Percentiles rank a stretch among this genome's conserved stretches.
These are phyloP conservation scores for Coelinius sp. DNA, from an alignment of 2,888 invertebrate species.

Conservation along the genomic window DNA sequence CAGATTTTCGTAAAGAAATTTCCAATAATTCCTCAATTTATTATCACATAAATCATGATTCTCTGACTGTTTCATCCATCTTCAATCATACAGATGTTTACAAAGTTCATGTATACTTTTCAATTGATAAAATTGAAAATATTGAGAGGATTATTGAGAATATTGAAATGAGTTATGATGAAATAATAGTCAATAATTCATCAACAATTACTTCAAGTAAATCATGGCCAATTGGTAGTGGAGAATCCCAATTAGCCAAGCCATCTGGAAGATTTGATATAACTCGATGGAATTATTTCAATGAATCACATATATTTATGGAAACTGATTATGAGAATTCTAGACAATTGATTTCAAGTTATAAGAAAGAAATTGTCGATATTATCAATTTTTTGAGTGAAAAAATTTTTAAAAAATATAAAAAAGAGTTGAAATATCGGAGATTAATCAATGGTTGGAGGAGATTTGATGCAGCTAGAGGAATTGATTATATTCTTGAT, in stretches of 20 bases:
- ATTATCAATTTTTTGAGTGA: slow-evolving; percentile 73
- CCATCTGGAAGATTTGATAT: slow-evolving; percentile 86
- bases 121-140: slow-evolving; percentile 72
- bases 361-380: slow-evolving; percentile 79
- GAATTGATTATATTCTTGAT: slow-evolving; percentile 88
- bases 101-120: slow-evolving; percentile 81
- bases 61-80: slow-evolving; percentile 79
- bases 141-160: slow-evolving; percentile 68
- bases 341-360: slow-evolving; percentile 77
- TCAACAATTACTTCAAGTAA: slow-evolving; percentile 18
- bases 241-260: slow-evolving; percentile 76
- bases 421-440: slow-evolving; percentile 73
- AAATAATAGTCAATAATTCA: not conserved
- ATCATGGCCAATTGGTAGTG: slow-evolving; percentile 84
- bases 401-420: slow-evolving; percentile 73
- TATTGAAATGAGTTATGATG: slow-evolving; percentile 69
- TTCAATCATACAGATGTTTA: slow-evolving; percentile 77
- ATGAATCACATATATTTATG: slow-evolving; percentile 85
- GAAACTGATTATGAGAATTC: slow-evolving; percentile 84
- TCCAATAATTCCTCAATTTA: slow-evolving; percentile 67
- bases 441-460: slow-evolving; percentile 81
- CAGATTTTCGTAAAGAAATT: slow-evolving; percentile 70
- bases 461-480: slow-evolving; percentile 85
- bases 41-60: slow-evolving; percentile 71
- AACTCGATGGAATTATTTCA: slow-evolving; percentile 89